phyloP scores from a whole-genome alignment of 2,888 invertebrate species.

The Papilio elwesi region DNA sequence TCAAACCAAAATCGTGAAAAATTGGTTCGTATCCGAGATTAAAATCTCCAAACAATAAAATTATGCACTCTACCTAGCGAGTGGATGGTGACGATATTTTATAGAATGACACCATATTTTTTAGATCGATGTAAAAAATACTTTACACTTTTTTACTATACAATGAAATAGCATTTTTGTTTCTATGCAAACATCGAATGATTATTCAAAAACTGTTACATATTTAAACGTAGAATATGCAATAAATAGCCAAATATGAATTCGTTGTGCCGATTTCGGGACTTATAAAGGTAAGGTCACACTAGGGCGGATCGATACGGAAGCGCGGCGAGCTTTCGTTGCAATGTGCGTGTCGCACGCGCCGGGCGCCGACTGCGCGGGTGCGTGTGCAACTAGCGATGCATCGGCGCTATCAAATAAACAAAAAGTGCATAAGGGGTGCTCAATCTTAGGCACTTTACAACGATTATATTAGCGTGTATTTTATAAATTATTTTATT shows the following conservation, averaged over 20 bases:
- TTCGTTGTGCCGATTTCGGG: conserved; percentile 40
- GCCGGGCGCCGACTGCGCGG: conserved; percentile 71
- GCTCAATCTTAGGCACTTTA: conserved; percentile 61
- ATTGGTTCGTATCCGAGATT: conserved; percentile 68
- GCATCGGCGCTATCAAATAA: conserved; percentile 79
- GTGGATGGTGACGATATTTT: conserved; percentile 67
- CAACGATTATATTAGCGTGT: neutral
- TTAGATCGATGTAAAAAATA: conserved; percentile 1
- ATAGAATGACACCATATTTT: conserved; percentile 44
- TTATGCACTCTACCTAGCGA: conserved; percentile 53
- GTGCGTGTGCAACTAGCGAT: conserved; percentile 73
- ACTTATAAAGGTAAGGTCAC: conserved; percentile 53
- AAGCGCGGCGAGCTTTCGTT: conserved; percentile 52
- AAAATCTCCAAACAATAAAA: conserved; percentile 57
- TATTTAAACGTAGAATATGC: neutral
- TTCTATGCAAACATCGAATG: too few relatives aligned
- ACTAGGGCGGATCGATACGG: conserved; percentile 47
- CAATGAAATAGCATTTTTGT: neutral
- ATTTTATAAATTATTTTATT: neutral
- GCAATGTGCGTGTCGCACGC: conserved; percentile 75
- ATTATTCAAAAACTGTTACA: too few relatives aligned
- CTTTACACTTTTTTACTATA: neutral
- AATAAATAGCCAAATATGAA: neutral
- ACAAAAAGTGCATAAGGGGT: conserved; percentile 74
- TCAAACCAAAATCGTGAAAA: conserved; percentile 78